Conservation (phyloP, 2,888 invertebrate genomes). For the Copidosoma aretas region DNA sequence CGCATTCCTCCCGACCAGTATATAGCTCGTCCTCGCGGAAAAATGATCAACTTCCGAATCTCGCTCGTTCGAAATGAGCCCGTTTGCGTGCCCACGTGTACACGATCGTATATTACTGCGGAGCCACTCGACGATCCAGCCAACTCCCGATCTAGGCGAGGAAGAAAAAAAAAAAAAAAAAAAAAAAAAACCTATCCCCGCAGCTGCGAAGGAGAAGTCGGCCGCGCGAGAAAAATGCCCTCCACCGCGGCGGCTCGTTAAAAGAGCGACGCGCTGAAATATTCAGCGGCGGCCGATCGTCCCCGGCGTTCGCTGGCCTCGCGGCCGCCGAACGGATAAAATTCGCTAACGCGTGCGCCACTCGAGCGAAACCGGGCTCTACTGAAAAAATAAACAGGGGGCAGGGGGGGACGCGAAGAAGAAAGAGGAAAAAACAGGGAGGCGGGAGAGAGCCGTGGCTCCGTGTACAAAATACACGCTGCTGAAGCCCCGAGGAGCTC, state of each 20-base stretch:
- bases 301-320: not conserved
- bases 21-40: too few species aligned
- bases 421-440: not conserved
- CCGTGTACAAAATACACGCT: conserved; percentile 10
- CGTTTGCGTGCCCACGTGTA: too few species aligned
- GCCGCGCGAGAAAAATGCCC: conserved; percentile 20
- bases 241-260: conserved; percentile 7
- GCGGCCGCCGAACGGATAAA: conserved; percentile 18
- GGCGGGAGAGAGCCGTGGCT: not conserved
- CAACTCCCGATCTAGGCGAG: not conserved
- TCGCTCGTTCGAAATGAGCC: too few species aligned
- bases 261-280: conserved; percentile 28
- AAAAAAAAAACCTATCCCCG: not conserved
- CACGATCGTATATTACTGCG: too few species aligned
- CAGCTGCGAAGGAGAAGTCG: not conserved
- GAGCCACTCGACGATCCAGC: too few species aligned
- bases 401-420: not conserved
- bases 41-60: too few species aligned
- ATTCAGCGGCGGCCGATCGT: conserved; percentile 20
- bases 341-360: conserved; percentile 38
- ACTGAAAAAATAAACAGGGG: conserved; percentile 1
- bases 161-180: not conserved
- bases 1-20: too few species aligned
- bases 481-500: conserved; percentile 28
- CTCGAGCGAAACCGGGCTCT: conserved; percentile 37